Conservation (phyloP, 2,113 vertebrate genomes). For the Planiliza haematocheilus region DNA sequence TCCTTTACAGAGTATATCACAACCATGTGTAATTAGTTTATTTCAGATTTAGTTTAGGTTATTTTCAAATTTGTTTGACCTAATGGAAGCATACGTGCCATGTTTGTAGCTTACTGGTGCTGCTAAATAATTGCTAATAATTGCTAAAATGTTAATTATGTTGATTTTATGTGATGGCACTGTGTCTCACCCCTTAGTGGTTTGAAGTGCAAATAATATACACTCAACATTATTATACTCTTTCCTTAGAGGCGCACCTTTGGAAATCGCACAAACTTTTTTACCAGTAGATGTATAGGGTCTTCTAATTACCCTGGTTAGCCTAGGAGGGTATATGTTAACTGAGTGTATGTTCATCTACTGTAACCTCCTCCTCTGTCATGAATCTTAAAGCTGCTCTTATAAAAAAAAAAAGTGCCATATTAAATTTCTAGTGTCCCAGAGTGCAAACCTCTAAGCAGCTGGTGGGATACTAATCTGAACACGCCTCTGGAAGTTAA, state of each 20-base stretch:
- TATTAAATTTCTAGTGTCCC: constrained; percentile 66
- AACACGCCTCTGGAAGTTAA: constrained; percentile 71
- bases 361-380: constrained; percentile 38
- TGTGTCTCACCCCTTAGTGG: not conserved
- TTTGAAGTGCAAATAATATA: constrained; percentile 1
- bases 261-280: constrained; percentile 33
- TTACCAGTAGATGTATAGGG: constrained; percentile 55
- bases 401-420: constrained; percentile 58
- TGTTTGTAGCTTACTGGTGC: too few relatives aligned
- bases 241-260: constrained; percentile 17
- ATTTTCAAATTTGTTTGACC: too few relatives aligned
- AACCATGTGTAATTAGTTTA: too few relatives aligned
- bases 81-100: too few relatives aligned
- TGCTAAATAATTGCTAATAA: too few relatives aligned
- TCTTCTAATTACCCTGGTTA: constrained; percentile 62
- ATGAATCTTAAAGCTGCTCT: constrained; percentile 75
- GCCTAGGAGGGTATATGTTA: constrained; percentile 58
- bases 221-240: not conserved
- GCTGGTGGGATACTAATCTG: constrained; percentile 68
- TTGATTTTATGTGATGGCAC: not conserved
- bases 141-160: not conserved
- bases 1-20: too few relatives aligned
- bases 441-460: constrained; percentile 61
- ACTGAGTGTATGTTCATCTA: constrained; percentile 63
- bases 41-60: too few relatives aligned